Percentiles rank a stretch among this genome's conserved stretches.
Evolutionary conservation across 2,113 vertebrate species (phyloP).

Genomic region (Burhinus bistriatus): DNA sequence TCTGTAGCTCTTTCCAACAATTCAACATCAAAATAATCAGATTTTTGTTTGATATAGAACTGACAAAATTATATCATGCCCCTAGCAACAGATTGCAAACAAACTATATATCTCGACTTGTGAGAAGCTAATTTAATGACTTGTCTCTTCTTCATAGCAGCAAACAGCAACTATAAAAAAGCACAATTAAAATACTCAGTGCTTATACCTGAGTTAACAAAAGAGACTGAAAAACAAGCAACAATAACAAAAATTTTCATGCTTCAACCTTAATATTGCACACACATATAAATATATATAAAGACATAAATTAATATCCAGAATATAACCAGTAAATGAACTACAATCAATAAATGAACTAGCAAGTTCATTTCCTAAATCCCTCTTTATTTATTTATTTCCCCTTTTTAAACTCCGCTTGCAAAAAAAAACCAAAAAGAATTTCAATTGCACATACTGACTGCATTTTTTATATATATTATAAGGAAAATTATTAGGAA

Average conservation of each 20-base stretch:
- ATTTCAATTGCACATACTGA: not conserved
- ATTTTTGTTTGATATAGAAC: conserved; percentile 26
- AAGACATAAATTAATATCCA: not conserved
- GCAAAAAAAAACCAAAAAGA: not conserved
- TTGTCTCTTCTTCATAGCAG: not conserved
- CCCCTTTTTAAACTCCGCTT: not conserved
- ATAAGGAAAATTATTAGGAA: not conserved
- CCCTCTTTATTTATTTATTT: not conserved
- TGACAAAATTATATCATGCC: conserved; percentile 15
- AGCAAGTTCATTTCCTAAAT: not conserved
- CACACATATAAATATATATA: not conserved
- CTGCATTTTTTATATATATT: not conserved
- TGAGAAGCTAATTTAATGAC: not conserved
- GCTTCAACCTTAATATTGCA: not conserved
- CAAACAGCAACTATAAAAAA: not conserved
- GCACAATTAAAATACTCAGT: not conserved
- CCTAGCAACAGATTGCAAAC: not conserved
- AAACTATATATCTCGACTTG: not conserved
- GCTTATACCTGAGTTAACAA: not conserved
- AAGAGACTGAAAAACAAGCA: not conserved
- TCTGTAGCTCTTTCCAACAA: conserved; percentile 20
- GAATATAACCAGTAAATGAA: not conserved
- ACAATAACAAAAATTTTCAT: not conserved
- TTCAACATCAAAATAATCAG: conserved; percentile 39
- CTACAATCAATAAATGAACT: not conserved